Evolutionary conservation across 2,888 invertebrate genomes (phyloP).

Genomic region (Julus scanicus): DNA sequence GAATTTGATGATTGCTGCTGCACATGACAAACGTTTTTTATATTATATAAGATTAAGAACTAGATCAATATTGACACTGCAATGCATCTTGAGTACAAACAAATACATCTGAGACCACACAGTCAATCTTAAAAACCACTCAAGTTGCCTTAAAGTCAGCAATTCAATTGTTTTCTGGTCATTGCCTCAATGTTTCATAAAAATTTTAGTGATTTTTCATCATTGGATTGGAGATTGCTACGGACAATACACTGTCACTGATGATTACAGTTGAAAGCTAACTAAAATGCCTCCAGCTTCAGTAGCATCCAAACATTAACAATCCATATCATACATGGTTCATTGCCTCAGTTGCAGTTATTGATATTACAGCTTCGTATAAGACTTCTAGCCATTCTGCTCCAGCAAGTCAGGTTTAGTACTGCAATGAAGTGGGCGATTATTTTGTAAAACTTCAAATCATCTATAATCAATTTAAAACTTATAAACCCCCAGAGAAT

Average conservation of each 20-base stretch:
- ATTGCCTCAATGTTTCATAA: conserved; percentile 24
- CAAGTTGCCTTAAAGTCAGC: conserved; percentile 37
- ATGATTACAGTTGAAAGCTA: neutral
- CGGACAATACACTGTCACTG: neutral
- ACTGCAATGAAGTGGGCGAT: neutral
- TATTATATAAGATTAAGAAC: neutral
- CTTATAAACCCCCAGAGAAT: neutral
- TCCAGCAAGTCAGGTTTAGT: neutral
- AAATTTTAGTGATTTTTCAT: conserved; percentile 39
- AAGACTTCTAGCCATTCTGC: neutral
- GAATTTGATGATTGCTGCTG: neutral
- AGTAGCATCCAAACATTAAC: neutral
- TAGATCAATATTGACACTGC: conserved; percentile 17
- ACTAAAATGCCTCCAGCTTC: neutral
- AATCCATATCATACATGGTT: neutral
- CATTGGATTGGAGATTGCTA: neutral
- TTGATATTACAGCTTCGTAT: neutral
- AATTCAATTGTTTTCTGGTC: conserved; percentile 36
- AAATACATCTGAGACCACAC: neutral
- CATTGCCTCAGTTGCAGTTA: neutral
- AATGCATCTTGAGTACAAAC: conserved; percentile 15
- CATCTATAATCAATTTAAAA: no score
- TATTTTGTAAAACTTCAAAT: neutral
- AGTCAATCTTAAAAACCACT: conserved; percentile 24
- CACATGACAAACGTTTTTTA: neutral